These are phyloP conservation scores for Melanostoma scalare DNA, from an alignment of 2,888 invertebrate genomes.

Conservation along the genomic window DNA sequence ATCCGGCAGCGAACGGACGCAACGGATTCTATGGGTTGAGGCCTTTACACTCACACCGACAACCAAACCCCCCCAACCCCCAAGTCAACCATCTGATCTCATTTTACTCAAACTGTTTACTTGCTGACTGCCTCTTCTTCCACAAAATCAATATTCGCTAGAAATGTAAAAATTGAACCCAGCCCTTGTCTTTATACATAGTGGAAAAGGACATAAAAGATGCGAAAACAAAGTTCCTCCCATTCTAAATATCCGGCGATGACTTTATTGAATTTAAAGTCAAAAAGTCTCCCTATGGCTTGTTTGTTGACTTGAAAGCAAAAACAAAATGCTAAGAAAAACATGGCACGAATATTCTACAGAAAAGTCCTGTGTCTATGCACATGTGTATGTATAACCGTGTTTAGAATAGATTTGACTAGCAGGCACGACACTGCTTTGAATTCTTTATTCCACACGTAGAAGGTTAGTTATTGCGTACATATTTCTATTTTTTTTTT, in stretches of 20 bases:
- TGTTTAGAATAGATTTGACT: neutral
- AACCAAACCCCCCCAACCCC: no score
- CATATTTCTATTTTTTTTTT: neutral
- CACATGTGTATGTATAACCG: neutral
- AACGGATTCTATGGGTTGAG: no score
- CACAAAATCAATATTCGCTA: no score
- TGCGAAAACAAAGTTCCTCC: neutral
- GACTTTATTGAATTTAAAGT: constrained; percentile 40
- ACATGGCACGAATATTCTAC: neutral
- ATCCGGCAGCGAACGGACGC: no score
- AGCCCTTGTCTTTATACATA: neutral
- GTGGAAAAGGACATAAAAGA: constrained; percentile 5
- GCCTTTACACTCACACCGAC: no score
- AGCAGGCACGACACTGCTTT: neutral
- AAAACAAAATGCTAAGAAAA: neutral
- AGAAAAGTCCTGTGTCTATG: neutral
- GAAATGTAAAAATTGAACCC: neutral
- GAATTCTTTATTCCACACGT: neutral
- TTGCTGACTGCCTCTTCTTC: no score
- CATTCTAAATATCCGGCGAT: constrained; percentile 29
- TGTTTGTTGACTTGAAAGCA: neutral
- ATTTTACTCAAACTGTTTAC: no score
- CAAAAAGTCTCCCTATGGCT: neutral
- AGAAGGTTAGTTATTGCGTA: neutral
- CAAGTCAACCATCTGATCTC: no score